These are phyloP conservation scores for Coccyzus lansbergi DNA, from an alignment of 2,797 vertebrate species.

Conservation along the genomic window DNA sequence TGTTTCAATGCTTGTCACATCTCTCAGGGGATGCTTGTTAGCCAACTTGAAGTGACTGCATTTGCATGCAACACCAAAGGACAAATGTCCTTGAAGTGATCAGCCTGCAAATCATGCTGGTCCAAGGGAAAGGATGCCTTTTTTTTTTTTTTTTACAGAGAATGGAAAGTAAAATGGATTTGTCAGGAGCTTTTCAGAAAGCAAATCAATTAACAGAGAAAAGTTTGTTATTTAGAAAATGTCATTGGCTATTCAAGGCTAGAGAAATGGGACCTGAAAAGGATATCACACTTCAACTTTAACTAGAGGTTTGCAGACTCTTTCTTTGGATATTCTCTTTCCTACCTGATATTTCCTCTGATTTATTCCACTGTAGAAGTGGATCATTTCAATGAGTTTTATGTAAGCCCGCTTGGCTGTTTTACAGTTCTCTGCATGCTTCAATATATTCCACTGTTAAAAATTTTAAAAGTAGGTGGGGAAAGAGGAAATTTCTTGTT, in stretches of 20 bases:
- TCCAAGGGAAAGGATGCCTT: not conserved
- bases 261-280: not conserved
- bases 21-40: not conserved
- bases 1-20: not conserved
- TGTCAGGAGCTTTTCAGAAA: not conserved
- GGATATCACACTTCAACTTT: not conserved
- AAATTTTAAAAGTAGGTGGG: constrained; percentile 62
- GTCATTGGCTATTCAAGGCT: not conserved
- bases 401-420: constrained; percentile 25
- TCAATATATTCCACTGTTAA: constrained; percentile 64
- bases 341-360: constrained; percentile 6
- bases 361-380: constrained; percentile 4
- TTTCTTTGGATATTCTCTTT: constrained; percentile 33
- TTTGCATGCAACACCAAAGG: not conserved
- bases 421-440: constrained; percentile 33
- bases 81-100: not conserved
- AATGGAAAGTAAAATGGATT: not conserved
- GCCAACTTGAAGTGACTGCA: not conserved
- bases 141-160: not conserved
- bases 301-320: not conserved
- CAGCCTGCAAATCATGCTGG: not conserved
- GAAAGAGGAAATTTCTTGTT: constrained; percentile 66
- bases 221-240: not conserved
- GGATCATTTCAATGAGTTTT: constrained; percentile 25
- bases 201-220: not conserved